Percentiles rank a stretch among this genome's conserved stretches.
Conservation (phyloP, 1,140 invertebrate genomes). For the Procambarus virginalis region DNA sequence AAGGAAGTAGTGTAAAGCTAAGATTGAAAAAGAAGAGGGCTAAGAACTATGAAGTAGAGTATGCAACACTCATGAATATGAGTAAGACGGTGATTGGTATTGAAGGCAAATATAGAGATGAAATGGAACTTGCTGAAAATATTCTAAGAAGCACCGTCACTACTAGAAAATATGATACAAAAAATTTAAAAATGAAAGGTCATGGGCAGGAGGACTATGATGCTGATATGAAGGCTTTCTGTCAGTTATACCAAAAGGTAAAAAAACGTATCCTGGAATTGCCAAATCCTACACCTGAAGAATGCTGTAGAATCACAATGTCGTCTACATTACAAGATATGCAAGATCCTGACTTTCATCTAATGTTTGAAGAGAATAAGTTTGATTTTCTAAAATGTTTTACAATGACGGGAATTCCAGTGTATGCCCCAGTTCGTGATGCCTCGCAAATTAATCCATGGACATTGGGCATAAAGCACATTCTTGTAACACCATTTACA, state of each 20-base stretch:
- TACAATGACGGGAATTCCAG: constrained; percentile 68
- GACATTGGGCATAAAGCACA: constrained; percentile 63
- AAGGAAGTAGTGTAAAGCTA: constrained; percentile 6
- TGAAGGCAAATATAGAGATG: constrained; percentile 54
- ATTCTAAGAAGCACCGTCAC: constrained; percentile 67
- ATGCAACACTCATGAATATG: constrained; percentile 60
- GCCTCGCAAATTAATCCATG: constrained; percentile 67
- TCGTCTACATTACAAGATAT: constrained; percentile 60
- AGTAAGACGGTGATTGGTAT: constrained; percentile 58
- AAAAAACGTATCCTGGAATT: constrained; percentile 25
- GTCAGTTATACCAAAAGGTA: constrained; percentile 22
- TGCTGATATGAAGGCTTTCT: constrained; percentile 40
- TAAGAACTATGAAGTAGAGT: constrained; percentile 35
- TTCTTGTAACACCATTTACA: constrained; percentile 62
- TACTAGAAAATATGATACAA: constrained; percentile 53
- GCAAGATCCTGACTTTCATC: constrained; percentile 60
- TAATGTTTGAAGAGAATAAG: constrained; percentile 51
- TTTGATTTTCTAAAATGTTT: constrained; percentile 63
- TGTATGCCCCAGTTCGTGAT: constrained; percentile 64
- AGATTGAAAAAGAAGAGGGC: constrained; percentile 43
- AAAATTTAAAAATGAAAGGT: constrained; percentile 61
- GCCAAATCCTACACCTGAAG: constrained; percentile 50
- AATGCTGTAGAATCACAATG: constrained; percentile 62
- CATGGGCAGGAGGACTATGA: constrained; percentile 54
- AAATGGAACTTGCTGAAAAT: constrained; percentile 61